Percentiles rank a stretch among this genome's conserved stretches.
Conservation (phyloP, 2,797 vertebrate genomes). For the Morelia viridis region DNA sequence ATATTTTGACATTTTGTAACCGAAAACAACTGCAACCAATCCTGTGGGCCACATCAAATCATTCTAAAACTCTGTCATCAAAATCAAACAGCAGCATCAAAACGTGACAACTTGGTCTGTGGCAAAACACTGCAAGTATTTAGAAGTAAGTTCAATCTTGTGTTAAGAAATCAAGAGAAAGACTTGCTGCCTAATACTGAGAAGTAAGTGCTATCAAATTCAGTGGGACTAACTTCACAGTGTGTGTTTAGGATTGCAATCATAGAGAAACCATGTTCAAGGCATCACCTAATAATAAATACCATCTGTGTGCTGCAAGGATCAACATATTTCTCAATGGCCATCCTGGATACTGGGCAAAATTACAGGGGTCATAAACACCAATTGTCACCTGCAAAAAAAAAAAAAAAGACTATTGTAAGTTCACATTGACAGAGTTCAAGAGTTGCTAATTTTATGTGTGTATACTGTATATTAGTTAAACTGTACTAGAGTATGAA, state of each 20-base stretch:
- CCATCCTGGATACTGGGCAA: conserved; percentile 95
- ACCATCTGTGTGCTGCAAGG: conserved; percentile 88
- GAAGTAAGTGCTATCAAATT: background rate
- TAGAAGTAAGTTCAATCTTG: background rate
- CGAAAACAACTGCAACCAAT: too few species aligned
- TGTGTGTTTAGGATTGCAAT: background rate
- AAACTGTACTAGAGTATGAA: background rate
- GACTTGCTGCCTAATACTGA: background rate
- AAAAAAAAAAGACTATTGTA: conserved; percentile 59
- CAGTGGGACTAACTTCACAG: background rate
- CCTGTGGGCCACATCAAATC: too few species aligned
- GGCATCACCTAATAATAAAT: conserved; percentile 53
- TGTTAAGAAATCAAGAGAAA: background rate
- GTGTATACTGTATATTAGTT: background rate
- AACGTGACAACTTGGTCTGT: too few species aligned
- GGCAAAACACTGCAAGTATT: background rate
- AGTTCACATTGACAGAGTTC: background rate
- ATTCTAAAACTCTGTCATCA: too few species aligned
- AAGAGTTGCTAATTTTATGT: background rate
- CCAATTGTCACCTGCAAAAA: conserved; percentile 86
- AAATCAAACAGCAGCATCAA: too few species aligned
- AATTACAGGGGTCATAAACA: conserved; percentile 93
- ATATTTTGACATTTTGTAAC: too few species aligned
- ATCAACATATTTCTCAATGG: conserved; percentile 92
- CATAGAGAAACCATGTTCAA: background rate